Conservation (phyloP, 2,113 vertebrate genomes). For the Ondatra zibethicus region DNA sequence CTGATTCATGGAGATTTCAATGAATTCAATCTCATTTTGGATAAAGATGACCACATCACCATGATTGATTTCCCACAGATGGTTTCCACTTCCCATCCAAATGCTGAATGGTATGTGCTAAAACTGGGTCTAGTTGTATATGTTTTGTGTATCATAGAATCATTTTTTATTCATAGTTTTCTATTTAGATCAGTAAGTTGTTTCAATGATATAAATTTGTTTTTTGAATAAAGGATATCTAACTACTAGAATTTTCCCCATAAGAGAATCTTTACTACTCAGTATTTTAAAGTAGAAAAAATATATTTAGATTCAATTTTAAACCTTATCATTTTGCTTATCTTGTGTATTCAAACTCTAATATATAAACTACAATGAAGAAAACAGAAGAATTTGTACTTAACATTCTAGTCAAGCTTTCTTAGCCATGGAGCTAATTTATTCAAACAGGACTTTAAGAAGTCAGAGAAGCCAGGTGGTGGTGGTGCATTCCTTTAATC, state of each 20-base stretch:
- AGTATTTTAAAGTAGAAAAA: background rate
- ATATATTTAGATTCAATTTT: background rate
- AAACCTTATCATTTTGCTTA: background rate
- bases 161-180: conserved; percentile 33
- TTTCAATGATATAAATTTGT: background rate
- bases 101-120: conserved; percentile 92
- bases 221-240: background rate
- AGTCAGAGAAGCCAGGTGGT: background rate
- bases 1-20: conserved; percentile 99
- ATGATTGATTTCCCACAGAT: conserved; percentile 99
- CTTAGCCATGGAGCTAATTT: background rate
- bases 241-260: background rate
- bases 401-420: background rate
- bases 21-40: conserved; percentile 98
- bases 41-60: conserved; percentile 93
- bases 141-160: conserved; percentile 21
- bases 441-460: background rate
- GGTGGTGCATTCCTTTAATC: background rate
- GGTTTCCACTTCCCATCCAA: conserved; percentile 96
- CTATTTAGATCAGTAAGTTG: background rate
- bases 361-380: conserved; percentile 15
- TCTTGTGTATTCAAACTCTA: background rate
- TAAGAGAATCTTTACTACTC: conserved; percentile 20
- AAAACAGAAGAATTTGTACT: conserved; percentile 34
- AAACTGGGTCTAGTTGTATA: conserved; percentile 8